Evolutionary conservation across 1,140 invertebrate genomes (phyloP), one percentile per base, ranked within the genome.

Genomic region (Physella acuta): DNA sequence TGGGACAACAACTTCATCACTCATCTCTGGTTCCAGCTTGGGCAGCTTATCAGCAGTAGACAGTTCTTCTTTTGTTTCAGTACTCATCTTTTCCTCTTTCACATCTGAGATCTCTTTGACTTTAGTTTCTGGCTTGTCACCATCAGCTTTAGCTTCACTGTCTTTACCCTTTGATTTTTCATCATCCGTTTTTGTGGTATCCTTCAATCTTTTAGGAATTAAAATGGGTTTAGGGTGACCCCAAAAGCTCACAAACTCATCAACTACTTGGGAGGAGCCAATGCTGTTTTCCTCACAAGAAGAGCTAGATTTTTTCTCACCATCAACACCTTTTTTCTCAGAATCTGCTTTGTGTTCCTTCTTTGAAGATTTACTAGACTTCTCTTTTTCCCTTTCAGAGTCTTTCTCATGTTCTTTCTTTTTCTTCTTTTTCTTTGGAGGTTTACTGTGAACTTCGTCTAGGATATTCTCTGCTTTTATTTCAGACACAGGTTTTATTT

Each of bases 191-290:
- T 71, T 60, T 28, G 63, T 65, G 1, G 62, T 34, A 17, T 68
- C 56, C 51, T 60, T 65, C n/a, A 65, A 49, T 37, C 59, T 68
- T 34, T 68, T 71, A 17, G 60, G 60, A 16, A 65, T 61, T 4
- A 73, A 63, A 26, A 73, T 59, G 34, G 71, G 71, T 34, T 68
- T 68, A n/a, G 71, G 71, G 30, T 73, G 71, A 26, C 71, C 71
- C 71, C 71, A 73, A 33, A 73, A 73, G 36, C 71, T 73, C 37
- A 63, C 61, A 60, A 73, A 73, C 28, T 68, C 66, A 51, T 68
- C 66, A 24, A 68, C 55, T 49, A 55, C 36, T 53, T 67, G 39
- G 5, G 62, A 64, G 36, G 62, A 64, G 33, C 44, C 59, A 16
- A 11, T 24, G 49, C 28, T 64, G 4, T 52, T 53, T 0, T 67